Percentiles rank a stretch among this genome's conserved stretches.
These are phyloP conservation scores for Setophaga coronata DNA, from an alignment of 2,113 vertebrate genomes.

Conservation along the genomic window DNA sequence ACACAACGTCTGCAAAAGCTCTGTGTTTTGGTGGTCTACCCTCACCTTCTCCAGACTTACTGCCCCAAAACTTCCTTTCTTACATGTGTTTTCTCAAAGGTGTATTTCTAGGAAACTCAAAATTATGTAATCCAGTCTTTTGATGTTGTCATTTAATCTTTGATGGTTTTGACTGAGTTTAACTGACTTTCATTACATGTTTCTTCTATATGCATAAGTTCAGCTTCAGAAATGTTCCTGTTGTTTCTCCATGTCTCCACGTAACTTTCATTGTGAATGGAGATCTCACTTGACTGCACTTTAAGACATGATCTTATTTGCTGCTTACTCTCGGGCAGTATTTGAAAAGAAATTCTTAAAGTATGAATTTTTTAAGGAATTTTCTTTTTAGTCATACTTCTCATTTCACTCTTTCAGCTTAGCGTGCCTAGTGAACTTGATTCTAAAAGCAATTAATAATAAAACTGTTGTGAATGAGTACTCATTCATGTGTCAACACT, in stretches of 20 bases:
- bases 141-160: not conserved
- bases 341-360: not conserved
- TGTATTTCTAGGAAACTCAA: not conserved
- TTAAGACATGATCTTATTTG: not conserved
- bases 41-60: not conserved
- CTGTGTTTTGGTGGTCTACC: not conserved
- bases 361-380: not conserved
- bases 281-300: not conserved
- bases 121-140: not conserved
- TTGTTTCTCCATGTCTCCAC: not conserved
- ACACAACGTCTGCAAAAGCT: not conserved
- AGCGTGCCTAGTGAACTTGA: not conserved
- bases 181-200: not conserved
- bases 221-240: not conserved
- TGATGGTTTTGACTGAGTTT: not conserved
- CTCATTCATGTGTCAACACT: not conserved
- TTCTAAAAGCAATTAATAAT: not conserved
- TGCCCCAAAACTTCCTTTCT: accelerated
- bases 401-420: not conserved
- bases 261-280: not conserved
- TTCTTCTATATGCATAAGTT: not conserved
- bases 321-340: not conserved
- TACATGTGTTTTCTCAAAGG: not conserved
- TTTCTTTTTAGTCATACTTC: not conserved
- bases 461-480: not conserved